A percentile compares a stretch with the other conserved stretches of the same genome.
Evolutionary conservation across 2,113 vertebrate species (phyloP).

Genomic region (Microcebus murinus): DNA sequence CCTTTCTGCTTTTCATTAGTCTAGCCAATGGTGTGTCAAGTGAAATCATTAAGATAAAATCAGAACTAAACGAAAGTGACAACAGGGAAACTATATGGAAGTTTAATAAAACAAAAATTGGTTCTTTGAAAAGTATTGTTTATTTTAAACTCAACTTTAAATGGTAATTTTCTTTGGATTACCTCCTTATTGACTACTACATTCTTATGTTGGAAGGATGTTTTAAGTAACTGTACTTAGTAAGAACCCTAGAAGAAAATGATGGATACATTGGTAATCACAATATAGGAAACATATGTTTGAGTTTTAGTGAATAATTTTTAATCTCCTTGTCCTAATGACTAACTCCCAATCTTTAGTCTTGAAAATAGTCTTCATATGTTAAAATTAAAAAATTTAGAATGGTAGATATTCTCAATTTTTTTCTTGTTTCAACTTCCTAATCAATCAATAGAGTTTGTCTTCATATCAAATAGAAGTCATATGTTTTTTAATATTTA

Average conservation of each 20-base stretch:
- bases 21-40: too few species aligned
- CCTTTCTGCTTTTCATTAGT: too few species aligned
- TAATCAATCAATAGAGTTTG: neutral
- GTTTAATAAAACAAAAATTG: too few species aligned
- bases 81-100: too few species aligned
- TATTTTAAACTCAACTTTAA: neutral
- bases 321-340: neutral
- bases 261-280: neutral
- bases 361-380: neutral
- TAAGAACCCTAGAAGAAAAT: neutral
- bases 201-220: neutral
- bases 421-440: neutral
- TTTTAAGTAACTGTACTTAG: neutral
- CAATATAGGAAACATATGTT: too few species aligned
- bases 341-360: neutral
- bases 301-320: neutral
- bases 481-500: neutral
- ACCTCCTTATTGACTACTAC: neutral
- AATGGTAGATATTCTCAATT: neutral
- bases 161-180: neutral
- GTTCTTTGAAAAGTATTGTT: neutral
- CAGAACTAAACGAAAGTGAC: too few species aligned
- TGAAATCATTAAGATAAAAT: too few species aligned
- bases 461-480: neutral
- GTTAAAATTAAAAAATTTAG: neutral